Evolutionary conservation across 2,113 vertebrate species (phyloP), one percentile per base, ranked within the genome.

Genomic region (Triplophysa dalaica): DNA sequence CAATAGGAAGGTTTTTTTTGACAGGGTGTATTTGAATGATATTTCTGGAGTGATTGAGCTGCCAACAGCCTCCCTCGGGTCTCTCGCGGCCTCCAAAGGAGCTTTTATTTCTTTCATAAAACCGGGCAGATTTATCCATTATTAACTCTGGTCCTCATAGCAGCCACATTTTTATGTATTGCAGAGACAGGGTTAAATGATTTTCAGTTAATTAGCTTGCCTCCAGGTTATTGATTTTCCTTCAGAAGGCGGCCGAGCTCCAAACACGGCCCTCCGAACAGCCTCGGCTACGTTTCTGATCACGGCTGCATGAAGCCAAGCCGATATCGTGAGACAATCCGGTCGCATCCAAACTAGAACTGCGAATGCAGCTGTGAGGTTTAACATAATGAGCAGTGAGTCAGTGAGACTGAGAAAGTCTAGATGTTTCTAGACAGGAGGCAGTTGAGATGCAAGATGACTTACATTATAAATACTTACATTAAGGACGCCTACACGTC

Each of bases 201-300:
- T 88, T 87, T 87, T 78, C 70, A 86, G 84, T 88, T 91, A 89
- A 90, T 91, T 89, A 89, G 87, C 85, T 81, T 83, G 80, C 85
- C 81, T 89, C 54, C 66, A 85, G 83, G 85, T 85, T 89, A 88
- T 88, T 85, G 89, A 91, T 89, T 88, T 86, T 87, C 78, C 80
- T 85, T 86, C 67, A 78, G 77, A 83, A 81, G 83, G 84, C 81
- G 81, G 79, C 65, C 60, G 74, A 85, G 85, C 82, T 85, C 78
- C 56, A 67, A 85, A 84, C 77, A 61, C 73, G 64, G 68, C 17
- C 2, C 29, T 62, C 75, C 58, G 81, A 85, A 75, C 66, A 80
- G 78, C 74, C 24, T 41, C 72, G 50, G 81, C 68, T 70, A 22
- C 17, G 45, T 43, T 22, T 78, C 66, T 81, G 74, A 83, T 84